Base-by-base conservation (phyloP, 35 echinoderm and acorn worm genomes). In the Chiridota heheva region DNA sequence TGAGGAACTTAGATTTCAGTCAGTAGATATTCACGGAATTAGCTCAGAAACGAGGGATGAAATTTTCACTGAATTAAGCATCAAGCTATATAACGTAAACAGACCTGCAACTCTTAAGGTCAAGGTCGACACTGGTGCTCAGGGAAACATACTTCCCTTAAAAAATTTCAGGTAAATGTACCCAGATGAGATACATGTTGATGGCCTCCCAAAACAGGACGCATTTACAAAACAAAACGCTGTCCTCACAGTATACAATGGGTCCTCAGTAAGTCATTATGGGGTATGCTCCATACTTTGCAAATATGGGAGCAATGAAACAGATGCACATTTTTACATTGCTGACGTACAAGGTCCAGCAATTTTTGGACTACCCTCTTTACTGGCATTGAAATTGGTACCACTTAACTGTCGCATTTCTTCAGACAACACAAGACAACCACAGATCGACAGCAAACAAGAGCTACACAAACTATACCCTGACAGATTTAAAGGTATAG, bases 401-500 rank as follows among this genome's bases (percentile, higher is more conserved):
- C n/a, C n/a, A n/a, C n/a, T n/a, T n/a, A n/a, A n/a, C n/a, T n/a
- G n/a, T n/a, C n/a, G n/a, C n/a, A n/a, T n/a, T n/a, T n/a, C n/a
- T n/a, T n/a, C n/a, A n/a, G n/a, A n/a, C n/a, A n/a, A n/a, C n/a
- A n/a, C n/a, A n/a, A n/a, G n/a, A n/a, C n/a, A n/a, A n/a, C n/a
- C n/a, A n/a, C n/a, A n/a, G n/a, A n/a, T n/a, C n/a, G n/a, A n/a
- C n/a, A n/a, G n/a, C n/a, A n/a, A n/a, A n/a, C n/a, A n/a, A n/a
- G 76, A 88, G n/a, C 55, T 88, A 12, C 17, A 45, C 22, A 24
- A 37, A 2, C 34, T 38, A 29, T 90, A 83, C 58, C 87, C 87
- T n/a, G 87, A 90, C 60, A 42, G 70, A 7, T 89, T 89, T 72
- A 28, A 81, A 43, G 68, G 78, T 27, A 90, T 83, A 7, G 78